Evolutionary conservation across 2,797 vertebrate genomes (phyloP), one percentile per base, ranked within the genome.

Genomic region (Avahi laniger): DNA sequence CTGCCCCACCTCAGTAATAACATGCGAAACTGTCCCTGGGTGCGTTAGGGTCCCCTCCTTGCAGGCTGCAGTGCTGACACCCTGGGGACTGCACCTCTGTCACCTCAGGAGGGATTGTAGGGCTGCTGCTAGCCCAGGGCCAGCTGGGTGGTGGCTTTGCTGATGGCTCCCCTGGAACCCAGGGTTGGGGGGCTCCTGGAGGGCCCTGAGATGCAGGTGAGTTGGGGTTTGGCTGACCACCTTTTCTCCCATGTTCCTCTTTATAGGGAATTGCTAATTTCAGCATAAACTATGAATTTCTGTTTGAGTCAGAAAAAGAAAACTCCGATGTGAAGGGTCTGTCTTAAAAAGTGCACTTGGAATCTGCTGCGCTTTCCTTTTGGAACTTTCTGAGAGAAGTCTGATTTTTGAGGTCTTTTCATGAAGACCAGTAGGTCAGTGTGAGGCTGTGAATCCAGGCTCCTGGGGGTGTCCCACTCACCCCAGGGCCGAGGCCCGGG

Each of bases 41-140:
- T 11, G 50, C 46, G 0, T 2, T 0, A 3, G 83, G 52, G 30
- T 61, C 50, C 43, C 28, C 43, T n/a, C 9, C 3, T 1, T 24
- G 38, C 57, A 59, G 91, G 72, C 46, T 8, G 26, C 22, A 38
- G 35, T 54, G n/a, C 12, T 43, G 59, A 76, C 52, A 15, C 15
- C 20, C 38, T 18, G 52, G 61, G 88, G 75, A 50, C n/a, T 35
- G 46, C 14, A 17, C 10, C 70, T 38, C 1, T 13, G 28, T 76
- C 61, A 14, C 14, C 38, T 61, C 7, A 9, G 76, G 43, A 43
- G 61, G 30, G 8, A 13, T 24, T 20, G 38, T 7, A 35, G 63
- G 63, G 24, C 22, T 18, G 5, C 46, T 83, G 38, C 33, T 7
- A 5, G 72, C 14, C 11, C 17, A 3, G 43, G 46, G 82, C 38